Base-by-base conservation (phyloP, 2,113 vertebrate genomes). In the Centropristis striata region DNA sequence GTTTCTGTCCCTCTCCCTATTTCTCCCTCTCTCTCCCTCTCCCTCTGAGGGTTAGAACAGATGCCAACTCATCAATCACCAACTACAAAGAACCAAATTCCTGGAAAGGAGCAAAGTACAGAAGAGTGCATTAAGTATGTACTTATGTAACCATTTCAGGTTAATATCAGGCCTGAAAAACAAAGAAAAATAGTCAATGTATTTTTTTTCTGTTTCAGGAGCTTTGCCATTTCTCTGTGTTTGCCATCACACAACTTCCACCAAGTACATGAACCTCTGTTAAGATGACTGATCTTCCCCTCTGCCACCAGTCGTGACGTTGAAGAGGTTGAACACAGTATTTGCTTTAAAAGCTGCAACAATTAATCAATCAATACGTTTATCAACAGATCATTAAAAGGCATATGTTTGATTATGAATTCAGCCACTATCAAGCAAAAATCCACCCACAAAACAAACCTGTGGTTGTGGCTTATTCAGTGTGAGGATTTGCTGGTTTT, bases 51-150 rank as follows among this genome's bases (percentile, higher is more conserved):
- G 44, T 47, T 32, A 46, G 27, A 65, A 57, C 9, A 25, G 47
- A 42, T 16, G 54, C 63, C 49, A 81, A 41, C 23, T 27, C 80
- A 86, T 90, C 77, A 73, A 84, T 88, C 82, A 83, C 32, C 57
- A 15, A n/a, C 60, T 69, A 63, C 81, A 80, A 69, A 80, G 32
- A 86, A 8, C 6, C 13, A 51, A 23, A 75, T 84, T 88, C 70
- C 67, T 75, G 47, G 85, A 85, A 76, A 67, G 21, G 32, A 73
- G 70, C 55, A 68, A 73, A 74, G 1, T 25, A 69, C 15, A 65
- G 63, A 39, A 68, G 68, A 59, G 74, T 15, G 36, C 28, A 47
- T 75, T 3, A 6, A 49, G 83, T 84, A 65, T n/a, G 51, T 41
- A 58, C 39, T 68, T 71, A 23, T n/a, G 28, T 41, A 73, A 75